phyloP scores from a whole-genome alignment of 2,113 vertebrate species.

The Anguilla japonica region DNA sequence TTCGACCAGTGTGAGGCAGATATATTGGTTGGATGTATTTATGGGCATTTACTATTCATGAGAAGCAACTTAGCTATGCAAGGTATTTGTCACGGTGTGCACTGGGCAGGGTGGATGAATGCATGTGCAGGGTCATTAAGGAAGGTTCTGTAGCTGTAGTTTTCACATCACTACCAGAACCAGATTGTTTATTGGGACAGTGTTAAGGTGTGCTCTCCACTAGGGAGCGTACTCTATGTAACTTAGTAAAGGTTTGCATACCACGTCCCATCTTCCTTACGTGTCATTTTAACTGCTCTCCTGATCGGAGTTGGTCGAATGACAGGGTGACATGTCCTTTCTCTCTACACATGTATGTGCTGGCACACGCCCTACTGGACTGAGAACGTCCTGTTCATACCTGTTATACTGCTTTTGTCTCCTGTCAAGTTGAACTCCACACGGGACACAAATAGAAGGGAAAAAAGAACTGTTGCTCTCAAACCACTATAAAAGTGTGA shows the following conservation, averaged over 20 bases:
- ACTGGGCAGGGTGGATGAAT: not conserved
- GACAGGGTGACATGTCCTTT: slow-evolving; percentile 38
- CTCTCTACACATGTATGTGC: not conserved
- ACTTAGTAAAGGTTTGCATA: slow-evolving; percentile 21
- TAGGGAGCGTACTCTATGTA: not conserved
- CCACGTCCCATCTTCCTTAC: slow-evolving; percentile 33
- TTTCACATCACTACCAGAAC: not conserved
- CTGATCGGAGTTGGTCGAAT: slow-evolving; percentile 28
- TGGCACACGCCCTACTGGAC: not conserved
- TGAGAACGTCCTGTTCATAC: slow-evolving; percentile 13
- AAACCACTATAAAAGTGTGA: not conserved
- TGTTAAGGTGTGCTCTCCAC: not conserved
- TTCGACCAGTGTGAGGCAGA: slow-evolving; percentile 24
- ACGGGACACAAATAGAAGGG: not conserved
- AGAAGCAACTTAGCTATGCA: not conserved
- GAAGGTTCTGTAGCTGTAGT: not conserved
- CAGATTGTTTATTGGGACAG: not conserved
- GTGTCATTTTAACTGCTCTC: slow-evolving; percentile 34
- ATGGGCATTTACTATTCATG: not conserved
- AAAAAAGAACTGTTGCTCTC: not conserved
- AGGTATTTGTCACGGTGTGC: not conserved
- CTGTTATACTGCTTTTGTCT: slow-evolving; percentile 20
- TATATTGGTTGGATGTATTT: not conserved
- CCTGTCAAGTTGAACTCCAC: not conserved
- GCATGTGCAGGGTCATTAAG: not conserved